Conservation (phyloP, 1,140 invertebrate genomes). For the Drosophila oshimai region DNA sequence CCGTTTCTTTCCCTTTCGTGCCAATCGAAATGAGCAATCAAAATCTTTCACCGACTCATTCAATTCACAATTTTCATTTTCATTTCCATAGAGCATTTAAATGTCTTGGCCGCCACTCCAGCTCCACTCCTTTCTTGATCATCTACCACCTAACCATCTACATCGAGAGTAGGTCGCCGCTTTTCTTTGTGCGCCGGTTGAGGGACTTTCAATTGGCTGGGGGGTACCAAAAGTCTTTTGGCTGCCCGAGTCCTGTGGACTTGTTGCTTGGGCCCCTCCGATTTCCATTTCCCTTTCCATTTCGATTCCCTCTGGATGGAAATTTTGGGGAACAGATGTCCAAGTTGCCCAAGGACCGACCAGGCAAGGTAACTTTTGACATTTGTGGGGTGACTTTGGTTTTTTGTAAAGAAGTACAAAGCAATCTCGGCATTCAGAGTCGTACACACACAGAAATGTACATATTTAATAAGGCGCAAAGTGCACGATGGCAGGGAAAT, state of each 20-base stretch:
- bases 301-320: not conserved
- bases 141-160: not conserved
- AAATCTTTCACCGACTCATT: constrained; percentile 17
- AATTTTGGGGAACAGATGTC: constrained; percentile 23
- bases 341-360: constrained; percentile 5
- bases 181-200: constrained; percentile 13
- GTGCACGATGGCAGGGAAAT: constrained; percentile 42
- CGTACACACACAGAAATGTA: constrained; percentile 16
- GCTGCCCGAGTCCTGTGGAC: constrained; percentile 15
- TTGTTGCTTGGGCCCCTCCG: constrained; percentile 12
- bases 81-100: constrained; percentile 11
- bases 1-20: no score
- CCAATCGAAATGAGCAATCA: constrained; percentile 30
- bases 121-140: not conserved
- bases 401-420: constrained; percentile 22
- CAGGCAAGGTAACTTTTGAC: constrained; percentile 37
- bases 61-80: constrained; percentile 12
- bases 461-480: constrained; percentile 68
- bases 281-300: no score
- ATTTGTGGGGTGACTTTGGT: constrained; percentile 17
- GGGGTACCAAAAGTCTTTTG: constrained; percentile 1
- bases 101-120: not conserved
- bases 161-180: not conserved
- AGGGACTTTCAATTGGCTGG: constrained; percentile 26
- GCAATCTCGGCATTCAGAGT: constrained; percentile 35